Base-by-base conservation (phyloP, 2,888 invertebrate species). In the Xiphydria camelus region DNA sequence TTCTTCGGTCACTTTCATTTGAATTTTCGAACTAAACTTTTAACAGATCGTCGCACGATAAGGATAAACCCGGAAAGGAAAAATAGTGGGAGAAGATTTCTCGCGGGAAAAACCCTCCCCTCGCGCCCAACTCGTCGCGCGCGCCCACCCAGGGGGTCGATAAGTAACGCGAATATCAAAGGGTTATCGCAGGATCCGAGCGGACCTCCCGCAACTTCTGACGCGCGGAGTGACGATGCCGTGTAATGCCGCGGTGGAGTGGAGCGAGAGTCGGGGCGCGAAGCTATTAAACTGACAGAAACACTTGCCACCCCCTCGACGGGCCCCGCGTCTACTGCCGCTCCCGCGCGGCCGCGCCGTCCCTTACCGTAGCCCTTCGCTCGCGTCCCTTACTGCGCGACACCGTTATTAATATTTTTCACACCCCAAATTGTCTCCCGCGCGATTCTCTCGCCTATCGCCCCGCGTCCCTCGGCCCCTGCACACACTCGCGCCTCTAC, bases 221-320 rank as follows among this genome's bases (percentile, higher is more conserved):
- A 71, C 74, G 68, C 73, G 67, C 66, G 62, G 66, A 71, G 70
- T 66, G 74, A 71, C 73, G 71, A 72, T 63, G 70, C 66, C 63
- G 70, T 70, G 66, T 68, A 61, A 67, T 63, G 66, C 66, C 37
- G 26, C 23, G 41, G 47, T 17, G 41, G 6, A 7, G 25, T 29
- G 23, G 41, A 35, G 34, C 41, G 43, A 47, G 49, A 43, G 64
- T 47, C 51, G 52, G 62, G 63, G 68, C 65, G 69, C 69, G 70
- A 73, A 73, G 73, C 75, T 74, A 75, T 75, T 75, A 75, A 75
- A 75, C 75, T 75, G 75, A 75, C 75, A 75, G 75, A 75, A 73
- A 75, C 74, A 74, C 74, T 74, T 74, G 74, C 74, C 73, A 70
- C 68, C 73, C 74, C 68, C 59, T 59, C 60, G 59, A 60, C 48